These are phyloP conservation scores for Diloba caeruleocephala DNA, from an alignment of 2,888 invertebrate species.

Conservation along the genomic window DNA sequence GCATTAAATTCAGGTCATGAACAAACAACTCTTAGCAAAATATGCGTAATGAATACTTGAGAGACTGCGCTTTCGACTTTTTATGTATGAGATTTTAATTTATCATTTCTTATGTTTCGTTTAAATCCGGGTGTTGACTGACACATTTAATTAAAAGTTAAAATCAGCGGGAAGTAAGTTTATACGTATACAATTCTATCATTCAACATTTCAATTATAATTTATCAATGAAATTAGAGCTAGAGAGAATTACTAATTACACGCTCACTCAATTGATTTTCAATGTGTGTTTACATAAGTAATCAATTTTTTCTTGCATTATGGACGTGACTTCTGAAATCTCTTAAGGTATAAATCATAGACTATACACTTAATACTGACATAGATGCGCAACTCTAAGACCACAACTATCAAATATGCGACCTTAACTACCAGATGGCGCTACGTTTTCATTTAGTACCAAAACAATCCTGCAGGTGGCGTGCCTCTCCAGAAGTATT, in stretches of 20 bases:
- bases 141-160: slow-evolving; percentile 14
- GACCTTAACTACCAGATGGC: too few species aligned
- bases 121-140: slow-evolving; percentile 17
- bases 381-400: too few species aligned
- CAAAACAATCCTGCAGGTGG: too few species aligned
- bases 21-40: slow-evolving; percentile 73
- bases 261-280: slow-evolving; percentile 28
- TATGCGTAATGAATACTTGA: slow-evolving; percentile 67
- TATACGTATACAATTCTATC: too few species aligned
- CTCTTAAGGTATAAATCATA: too few species aligned
- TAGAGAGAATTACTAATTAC: slow-evolving; percentile 16
- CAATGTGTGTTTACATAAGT: slow-evolving; percentile 11
- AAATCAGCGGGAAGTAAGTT: slow-evolving; percentile 2
- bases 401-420: too few species aligned
- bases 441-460: too few species aligned
- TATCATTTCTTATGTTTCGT: slow-evolving; percentile 18
- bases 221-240: not conserved
- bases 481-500: too few species aligned
- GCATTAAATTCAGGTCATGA: slow-evolving; percentile 80
- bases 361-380: too few species aligned
- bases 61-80: slow-evolving; percentile 38
- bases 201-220: too few species aligned
- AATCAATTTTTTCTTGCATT: slow-evolving; percentile 26
- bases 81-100: slow-evolving; percentile 34
- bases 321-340: slow-evolving; percentile 14